phyloP scores from a whole-genome alignment of 2,797 vertebrate species.

The Pantherophis vulpinus region DNA sequence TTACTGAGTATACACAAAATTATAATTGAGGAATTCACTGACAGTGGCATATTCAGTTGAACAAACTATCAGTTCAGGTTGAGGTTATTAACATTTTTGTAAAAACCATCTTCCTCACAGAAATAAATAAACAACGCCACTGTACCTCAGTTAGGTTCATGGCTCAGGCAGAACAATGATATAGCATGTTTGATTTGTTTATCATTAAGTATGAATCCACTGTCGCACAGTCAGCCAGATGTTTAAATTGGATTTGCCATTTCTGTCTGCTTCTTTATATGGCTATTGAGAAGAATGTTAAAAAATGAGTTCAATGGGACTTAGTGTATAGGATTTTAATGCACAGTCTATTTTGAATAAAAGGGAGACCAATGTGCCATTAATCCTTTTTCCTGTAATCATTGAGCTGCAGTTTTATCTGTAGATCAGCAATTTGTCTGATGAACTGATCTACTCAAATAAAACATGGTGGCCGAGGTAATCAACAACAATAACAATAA shows the following conservation, averaged over 20 bases:
- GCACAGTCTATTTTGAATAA: background rate
- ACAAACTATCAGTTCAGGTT: background rate
- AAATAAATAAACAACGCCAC: background rate
- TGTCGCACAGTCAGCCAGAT: background rate
- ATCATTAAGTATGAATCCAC: background rate
- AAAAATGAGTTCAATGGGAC: background rate
- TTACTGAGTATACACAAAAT: background rate
- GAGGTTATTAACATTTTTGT: background rate
- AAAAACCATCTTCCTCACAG: background rate
- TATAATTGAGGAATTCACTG: background rate
- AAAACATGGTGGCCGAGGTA: background rate
- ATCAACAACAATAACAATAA: background rate
- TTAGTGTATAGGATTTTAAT: background rate
- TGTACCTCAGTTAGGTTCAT: background rate
- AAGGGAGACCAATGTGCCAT: background rate
- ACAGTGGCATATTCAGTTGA: background rate
- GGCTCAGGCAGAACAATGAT: background rate
- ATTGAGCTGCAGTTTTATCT: background rate
- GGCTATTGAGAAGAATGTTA: background rate
- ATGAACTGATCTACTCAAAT: background rate
- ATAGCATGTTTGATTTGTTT: background rate
- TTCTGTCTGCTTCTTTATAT: background rate
- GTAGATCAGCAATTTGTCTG: background rate
- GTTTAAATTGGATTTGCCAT: background rate
- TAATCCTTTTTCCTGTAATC: background rate